A percentile compares a stretch with the other conserved stretches of the same genome.
Conservation (phyloP, 2,113 vertebrate genomes). For the Forbesichthys papilliferus region DNA sequence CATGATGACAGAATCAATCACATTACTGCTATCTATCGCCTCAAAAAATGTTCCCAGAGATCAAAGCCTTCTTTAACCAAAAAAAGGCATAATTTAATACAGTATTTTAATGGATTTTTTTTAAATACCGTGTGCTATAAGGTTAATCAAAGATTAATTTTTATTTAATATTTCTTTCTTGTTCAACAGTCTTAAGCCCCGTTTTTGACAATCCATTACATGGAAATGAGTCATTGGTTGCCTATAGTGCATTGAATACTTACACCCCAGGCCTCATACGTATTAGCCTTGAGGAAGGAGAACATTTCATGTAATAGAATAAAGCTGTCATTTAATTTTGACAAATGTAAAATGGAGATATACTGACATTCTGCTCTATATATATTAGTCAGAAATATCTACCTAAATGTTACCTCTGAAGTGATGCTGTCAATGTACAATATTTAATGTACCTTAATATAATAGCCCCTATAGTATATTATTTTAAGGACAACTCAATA, state of each 20-base stretch:
- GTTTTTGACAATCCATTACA: conserved; percentile 57
- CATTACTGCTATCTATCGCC: conserved; percentile 60
- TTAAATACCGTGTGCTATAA: conserved; percentile 46
- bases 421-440: not conserved
- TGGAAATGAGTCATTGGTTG: conserved; percentile 51
- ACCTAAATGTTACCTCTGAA: conserved; percentile 7
- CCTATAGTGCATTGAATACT: conserved; percentile 33
- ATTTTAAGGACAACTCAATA: not conserved
- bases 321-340: conserved; percentile 36
- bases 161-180: conserved; percentile 30
- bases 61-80: conserved; percentile 54
- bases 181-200: conserved; percentile 31
- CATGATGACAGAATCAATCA: conserved; percentile 70
- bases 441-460: not conserved
- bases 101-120: conserved; percentile 47
- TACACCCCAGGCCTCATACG: conserved; percentile 27
- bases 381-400: not conserved
- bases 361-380: conserved; percentile 2
- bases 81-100: conserved; percentile 31
- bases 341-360: conserved; percentile 42
- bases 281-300: conserved; percentile 39
- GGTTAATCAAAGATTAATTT: conserved; percentile 58
- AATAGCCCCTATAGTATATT: not conserved
- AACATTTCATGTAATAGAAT: conserved; percentile 33
- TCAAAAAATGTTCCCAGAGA: conserved; percentile 56